Evolutionary conservation across 2,113 vertebrate genomes (phyloP), one percentile per base, ranked within the genome.

Genomic region (Nycticryphes semicollaris): DNA sequence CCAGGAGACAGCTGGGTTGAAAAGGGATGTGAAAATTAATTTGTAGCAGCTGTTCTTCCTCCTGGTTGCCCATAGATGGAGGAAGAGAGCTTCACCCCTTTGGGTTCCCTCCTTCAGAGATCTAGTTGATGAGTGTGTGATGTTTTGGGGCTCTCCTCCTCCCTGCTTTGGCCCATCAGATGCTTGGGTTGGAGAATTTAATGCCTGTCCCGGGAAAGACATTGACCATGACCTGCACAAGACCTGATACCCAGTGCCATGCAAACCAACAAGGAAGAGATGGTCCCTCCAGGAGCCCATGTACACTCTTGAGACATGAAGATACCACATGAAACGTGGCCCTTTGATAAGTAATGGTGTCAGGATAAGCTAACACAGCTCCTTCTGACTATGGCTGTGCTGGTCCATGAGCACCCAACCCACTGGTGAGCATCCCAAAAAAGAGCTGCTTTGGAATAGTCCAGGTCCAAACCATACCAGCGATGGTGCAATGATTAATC

Each of bases 51-150:
- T 95, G 94, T 77, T 94, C 57, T 95, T 95, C 91, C 75, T 73
- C 28, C 60, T 48, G 66, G 30, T 54, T 87, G 70, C 95, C 94
- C 53, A 0, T 96, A 96, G 95, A 85, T 96, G 95, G 95, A 73
- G 94, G 82, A 95, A 96, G 93, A 96, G 93, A 90, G 80, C 96
- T 91, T 83, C 89, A 68, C 86, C 92, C 80, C 79, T 77, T 54
- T 2, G 51, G 80, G 60, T 35, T 89, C 64, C 39, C 41, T 81
- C 11, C 41, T 48, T 10, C 41, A 23, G 67, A 6, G 0, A 0
- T 14, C 35, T 33, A 19, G 9, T 39, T 53, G 22, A 6, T 13
- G 53, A 48, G 63, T n/a, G 6, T 31, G 0, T 1, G 15, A 13
- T 15, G 66, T n/a, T 72, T 78, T 47, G 45, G 63, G 50, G 68